Evolutionary conservation across 2,797 vertebrate species (phyloP).

Genomic region (Decapterus maruadsi): DNA sequence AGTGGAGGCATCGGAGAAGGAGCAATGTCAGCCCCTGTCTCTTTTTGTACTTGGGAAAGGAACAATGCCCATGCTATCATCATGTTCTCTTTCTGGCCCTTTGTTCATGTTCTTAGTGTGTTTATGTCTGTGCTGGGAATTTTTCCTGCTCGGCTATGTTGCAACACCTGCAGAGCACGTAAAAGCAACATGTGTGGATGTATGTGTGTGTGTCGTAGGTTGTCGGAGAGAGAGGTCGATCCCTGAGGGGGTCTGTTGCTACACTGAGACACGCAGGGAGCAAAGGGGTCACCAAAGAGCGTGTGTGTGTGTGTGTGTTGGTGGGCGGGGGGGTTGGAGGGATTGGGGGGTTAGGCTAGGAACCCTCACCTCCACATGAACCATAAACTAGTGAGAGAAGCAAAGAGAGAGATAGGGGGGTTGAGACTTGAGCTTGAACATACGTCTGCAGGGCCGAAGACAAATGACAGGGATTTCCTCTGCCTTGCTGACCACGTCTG

Average conservation of each 20-base stretch:
- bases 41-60: constrained; percentile 20
- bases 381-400: constrained; percentile 65
- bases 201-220: constrained; percentile 48
- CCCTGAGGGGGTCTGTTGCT: constrained; percentile 72
- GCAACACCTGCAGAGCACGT: constrained; percentile 71
- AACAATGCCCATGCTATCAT: constrained; percentile 25
- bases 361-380: constrained; percentile 79
- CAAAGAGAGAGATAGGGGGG: constrained; percentile 39
- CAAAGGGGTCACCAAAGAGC: constrained; percentile 69
- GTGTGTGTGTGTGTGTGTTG: no score
- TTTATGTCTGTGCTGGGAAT: constrained; percentile 14
- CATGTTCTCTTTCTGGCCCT: background rate
- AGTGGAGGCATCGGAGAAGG: constrained; percentile 3
- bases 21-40: constrained; percentile 9
- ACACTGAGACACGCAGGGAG: constrained; percentile 69
- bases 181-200: constrained; percentile 56
- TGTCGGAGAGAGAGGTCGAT: constrained; percentile 66
- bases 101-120: constrained; percentile 21
- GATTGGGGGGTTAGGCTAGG: constrained; percentile 35
- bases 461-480: constrained; percentile 83
- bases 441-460: constrained; percentile 75
- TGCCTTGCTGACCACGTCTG: constrained; percentile 71
- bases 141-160: constrained; percentile 33
- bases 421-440: constrained; percentile 82
- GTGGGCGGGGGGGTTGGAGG: background rate